phyloP scores from a whole-genome alignment of 2,888 invertebrate genomes.

The Xanthia togata region DNA sequence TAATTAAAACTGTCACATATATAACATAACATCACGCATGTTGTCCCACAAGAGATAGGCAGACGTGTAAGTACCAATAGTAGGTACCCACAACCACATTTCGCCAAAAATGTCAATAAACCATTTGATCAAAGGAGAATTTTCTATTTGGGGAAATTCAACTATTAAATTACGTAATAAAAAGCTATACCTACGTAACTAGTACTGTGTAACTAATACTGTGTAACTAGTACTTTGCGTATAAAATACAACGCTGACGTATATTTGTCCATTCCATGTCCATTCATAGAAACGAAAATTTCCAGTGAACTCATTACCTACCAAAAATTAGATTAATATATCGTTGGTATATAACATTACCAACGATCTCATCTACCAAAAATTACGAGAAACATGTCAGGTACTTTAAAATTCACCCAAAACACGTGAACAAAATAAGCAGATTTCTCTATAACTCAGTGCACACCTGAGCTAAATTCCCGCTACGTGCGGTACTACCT shows the following conservation, averaged over 20 bases:
- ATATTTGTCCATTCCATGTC: too few relatives aligned
- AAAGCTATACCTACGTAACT: not conserved
- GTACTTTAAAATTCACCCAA: constrained; percentile 39
- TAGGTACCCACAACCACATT: not conserved
- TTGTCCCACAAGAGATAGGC: not conserved
- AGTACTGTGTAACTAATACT: too few relatives aligned
- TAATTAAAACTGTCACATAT: not conserved
- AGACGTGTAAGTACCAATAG: too few relatives aligned
- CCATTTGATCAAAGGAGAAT: not conserved
- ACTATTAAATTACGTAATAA: too few relatives aligned
- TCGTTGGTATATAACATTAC: constrained; percentile 9
- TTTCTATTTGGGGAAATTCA: not conserved
- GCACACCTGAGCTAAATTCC: constrained; percentile 74
- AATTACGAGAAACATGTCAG: constrained; percentile 11
- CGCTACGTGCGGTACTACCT: constrained; percentile 74
- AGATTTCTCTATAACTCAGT: constrained; percentile 62
- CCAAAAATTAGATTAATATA: not conserved
- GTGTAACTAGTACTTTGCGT: not conserved
- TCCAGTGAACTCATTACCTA: not conserved
- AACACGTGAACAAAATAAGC: constrained; percentile 53
- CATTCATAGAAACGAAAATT: not conserved
- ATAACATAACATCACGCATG: not conserved
- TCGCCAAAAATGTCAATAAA: not conserved
- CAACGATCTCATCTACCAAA: constrained; percentile 17
- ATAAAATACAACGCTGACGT: not conserved